phyloP scores from a whole-genome alignment of 2,113 vertebrate genomes.

The Callipepla squamata region DNA sequence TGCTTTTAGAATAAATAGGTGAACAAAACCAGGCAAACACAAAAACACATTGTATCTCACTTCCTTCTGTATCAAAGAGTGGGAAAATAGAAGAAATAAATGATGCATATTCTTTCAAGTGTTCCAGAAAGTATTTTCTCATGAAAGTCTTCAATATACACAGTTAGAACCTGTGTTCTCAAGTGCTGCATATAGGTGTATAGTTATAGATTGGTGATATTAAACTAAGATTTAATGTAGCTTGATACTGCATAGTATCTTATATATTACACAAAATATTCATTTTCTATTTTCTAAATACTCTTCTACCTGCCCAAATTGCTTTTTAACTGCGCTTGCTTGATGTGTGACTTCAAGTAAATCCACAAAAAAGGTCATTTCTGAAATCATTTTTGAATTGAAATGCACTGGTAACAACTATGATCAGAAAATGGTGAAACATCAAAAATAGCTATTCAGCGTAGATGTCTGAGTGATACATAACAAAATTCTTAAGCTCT shows the following conservation, averaged over 20 bases:
- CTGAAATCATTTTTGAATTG: neutral
- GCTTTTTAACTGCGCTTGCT: neutral
- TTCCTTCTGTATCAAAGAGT: neutral
- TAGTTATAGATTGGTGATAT: neutral
- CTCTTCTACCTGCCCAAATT: neutral
- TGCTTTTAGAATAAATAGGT: neutral
- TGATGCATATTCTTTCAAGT: neutral
- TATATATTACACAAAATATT: neutral
- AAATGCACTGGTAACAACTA: too few species aligned
- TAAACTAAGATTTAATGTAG: neutral
- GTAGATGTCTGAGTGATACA: neutral
- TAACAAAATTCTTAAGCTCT: neutral
- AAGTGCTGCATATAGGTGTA: neutral
- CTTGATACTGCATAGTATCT: neutral
- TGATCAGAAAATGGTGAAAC: neutral
- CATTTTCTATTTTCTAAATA: neutral
- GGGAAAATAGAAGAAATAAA: neutral
- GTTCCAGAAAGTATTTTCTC: neutral
- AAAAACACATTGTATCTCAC: neutral
- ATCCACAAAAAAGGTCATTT: neutral
- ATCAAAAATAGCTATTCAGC: neutral
- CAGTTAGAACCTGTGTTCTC: neutral
- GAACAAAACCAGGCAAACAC: neutral
- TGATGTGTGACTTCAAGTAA: neutral
- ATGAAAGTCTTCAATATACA: fast-evolving